Evolutionary conservation across 2,888 invertebrate genomes (phyloP), one percentile per base, ranked within the genome.

Genomic region (Yponomeuta sedellus): DNA sequence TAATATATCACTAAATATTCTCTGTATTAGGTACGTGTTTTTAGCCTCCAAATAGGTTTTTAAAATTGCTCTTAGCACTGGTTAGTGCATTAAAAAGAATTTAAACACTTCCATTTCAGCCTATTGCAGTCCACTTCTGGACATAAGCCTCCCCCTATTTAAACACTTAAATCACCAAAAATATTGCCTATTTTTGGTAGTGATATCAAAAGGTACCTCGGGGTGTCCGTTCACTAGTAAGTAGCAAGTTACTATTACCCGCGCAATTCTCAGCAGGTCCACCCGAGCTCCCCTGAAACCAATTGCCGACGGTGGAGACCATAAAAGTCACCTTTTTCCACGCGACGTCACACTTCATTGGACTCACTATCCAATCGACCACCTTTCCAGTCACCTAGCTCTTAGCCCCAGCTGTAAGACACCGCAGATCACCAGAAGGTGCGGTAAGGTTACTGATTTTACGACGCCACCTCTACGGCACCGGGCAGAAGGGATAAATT

Each of bases 401-500:
- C 3, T 16, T 52, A 12, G 8, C 5, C 12, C 16, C 16, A 12
- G 16, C 44, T 16, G 12, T 52, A 52, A 12, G 16, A 16, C 12
- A 52, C 44, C 5, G 16, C 3, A 52, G 44, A 52, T 52, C 44
- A 52, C 44, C 44, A 52, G 44, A 52, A 16, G 44, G 16, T 52
- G 12, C 5, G 44, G 44, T 5, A 16, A 52, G 10, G 44, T 8
- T n/a, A 19, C 25, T 28, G 62, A 62, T 62, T 62, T 62, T 62
- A 70, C 68, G 70, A 69, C 59, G 20, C 22, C 59, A 12, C 59
- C 59, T 22, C 57, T 20, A 22, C 28, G 61, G 61, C 34, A 61
- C 61, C 61, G 61, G 61, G 28, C 28, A 34, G 16, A 28, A 68
- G 69, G 70, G 71, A 74, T 75, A 77, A 70, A 81, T 61, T 84